Evolutionary conservation across 2,113 vertebrate species (phyloP).

Genomic region (Lophotis ruficrista): DNA sequence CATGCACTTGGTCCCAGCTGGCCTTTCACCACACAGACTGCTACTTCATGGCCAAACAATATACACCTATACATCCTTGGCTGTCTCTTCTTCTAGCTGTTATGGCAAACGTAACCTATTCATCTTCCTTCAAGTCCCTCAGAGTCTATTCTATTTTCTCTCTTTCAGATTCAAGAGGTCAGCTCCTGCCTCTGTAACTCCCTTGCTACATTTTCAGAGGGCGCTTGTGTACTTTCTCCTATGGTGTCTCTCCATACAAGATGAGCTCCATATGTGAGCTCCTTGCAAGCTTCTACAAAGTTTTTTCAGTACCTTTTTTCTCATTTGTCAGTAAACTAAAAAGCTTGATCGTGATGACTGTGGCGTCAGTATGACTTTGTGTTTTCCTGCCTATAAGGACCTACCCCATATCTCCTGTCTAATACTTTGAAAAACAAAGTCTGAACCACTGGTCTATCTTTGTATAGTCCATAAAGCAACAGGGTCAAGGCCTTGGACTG

Average conservation of each 20-base stretch:
- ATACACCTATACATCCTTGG: no score
- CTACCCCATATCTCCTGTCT: background rate
- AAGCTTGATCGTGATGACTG: background rate
- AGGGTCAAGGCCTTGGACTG: background rate
- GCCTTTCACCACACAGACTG: background rate
- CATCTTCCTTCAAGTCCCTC: background rate
- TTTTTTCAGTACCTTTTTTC: background rate
- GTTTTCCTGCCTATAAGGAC: background rate
- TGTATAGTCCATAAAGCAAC: background rate
- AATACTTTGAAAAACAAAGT: background rate
- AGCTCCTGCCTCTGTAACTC: background rate
- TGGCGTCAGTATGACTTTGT: fast-evolving
- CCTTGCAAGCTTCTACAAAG: background rate
- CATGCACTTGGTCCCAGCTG: background rate
- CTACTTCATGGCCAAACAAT: background rate
- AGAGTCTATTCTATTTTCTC: background rate
- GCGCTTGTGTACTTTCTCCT: background rate
- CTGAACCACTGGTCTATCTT: background rate
- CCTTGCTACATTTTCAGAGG: background rate
- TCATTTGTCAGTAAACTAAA: background rate
- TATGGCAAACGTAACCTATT: background rate
- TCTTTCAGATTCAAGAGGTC: background rate
- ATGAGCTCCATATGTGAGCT: fast-evolving
- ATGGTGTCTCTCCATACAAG: background rate
- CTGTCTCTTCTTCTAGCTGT: background rate